Percentiles rank a stretch among this genome's conserved stretches.
Conservation (phyloP, 1,140 invertebrate genomes). For the silkworm (Bombyx mori) region ASM3026992v2 NC_085133.1:7253001-7253500, state of each 20-base stretch:
- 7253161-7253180: constrained; percentile 52
- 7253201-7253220: constrained; percentile 41
- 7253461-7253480: constrained; percentile 30
- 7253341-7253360: too few species aligned
- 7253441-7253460: constrained; percentile 32
- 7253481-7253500: background rate
- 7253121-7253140: constrained; percentile 50
- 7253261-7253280: background rate
- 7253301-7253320: too few species aligned
- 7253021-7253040: constrained; percentile 15
- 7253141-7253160: constrained; percentile 49
- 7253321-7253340: too few species aligned
- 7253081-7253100: constrained; percentile 54
- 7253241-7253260: constrained; percentile 11
- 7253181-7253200: constrained; percentile 42
- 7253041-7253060: constrained; percentile 41
- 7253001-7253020: constrained; percentile 19
- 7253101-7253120: constrained; percentile 36
- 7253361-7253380: background rate
- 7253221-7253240: constrained; percentile 40
- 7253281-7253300: background rate
- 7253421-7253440: constrained; percentile 28
- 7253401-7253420: constrained; percentile 15
- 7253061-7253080: constrained; percentile 44
- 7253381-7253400: constrained; percentile 3